Percentiles rank a stretch among this genome's conserved stretches.
Conservation (phyloP, 2,797 vertebrate genomes). For the Sarcophilus harrisii region DNA sequence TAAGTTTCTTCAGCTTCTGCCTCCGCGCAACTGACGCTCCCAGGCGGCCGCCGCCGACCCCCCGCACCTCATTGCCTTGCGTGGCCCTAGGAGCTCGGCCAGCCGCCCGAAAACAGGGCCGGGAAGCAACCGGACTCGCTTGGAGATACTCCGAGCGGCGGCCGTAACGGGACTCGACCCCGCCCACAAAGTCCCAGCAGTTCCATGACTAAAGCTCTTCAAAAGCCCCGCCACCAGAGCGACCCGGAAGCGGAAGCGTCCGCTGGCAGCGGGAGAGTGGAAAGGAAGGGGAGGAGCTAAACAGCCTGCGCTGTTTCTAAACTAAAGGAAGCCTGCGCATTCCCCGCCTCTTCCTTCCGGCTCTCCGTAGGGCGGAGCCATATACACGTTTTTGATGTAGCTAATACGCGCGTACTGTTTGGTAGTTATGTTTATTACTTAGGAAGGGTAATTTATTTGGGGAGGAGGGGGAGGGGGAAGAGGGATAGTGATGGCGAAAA, state of each 20-base stretch:
- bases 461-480: background rate
- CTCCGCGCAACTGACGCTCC: conserved; percentile 76
- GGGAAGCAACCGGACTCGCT: conserved; percentile 81
- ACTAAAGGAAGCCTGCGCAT: background rate
- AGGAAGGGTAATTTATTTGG: background rate
- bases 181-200: conserved; percentile 83
- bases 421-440: background rate
- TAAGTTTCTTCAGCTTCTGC: conserved; percentile 83
- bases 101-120: conserved; percentile 84
- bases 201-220: conserved; percentile 61
- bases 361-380: background rate
- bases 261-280: background rate
- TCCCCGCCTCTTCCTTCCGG: conserved; percentile 65
- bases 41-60: background rate
- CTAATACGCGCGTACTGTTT: background rate
- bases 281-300: background rate
- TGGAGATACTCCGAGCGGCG: background rate
- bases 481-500: background rate
- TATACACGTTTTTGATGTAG: background rate
- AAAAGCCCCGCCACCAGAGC: background rate
- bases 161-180: conserved; percentile 81
- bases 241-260: conserved; percentile 65
- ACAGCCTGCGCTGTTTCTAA: no score
- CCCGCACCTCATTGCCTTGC: conserved; percentile 83
- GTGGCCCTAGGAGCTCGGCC: conserved; percentile 85